Percentiles rank a stretch among this genome's conserved stretches.
These are phyloP conservation scores for Anaspis maculata DNA, from an alignment of 2,888 invertebrate species.

Conservation along the genomic window DNA sequence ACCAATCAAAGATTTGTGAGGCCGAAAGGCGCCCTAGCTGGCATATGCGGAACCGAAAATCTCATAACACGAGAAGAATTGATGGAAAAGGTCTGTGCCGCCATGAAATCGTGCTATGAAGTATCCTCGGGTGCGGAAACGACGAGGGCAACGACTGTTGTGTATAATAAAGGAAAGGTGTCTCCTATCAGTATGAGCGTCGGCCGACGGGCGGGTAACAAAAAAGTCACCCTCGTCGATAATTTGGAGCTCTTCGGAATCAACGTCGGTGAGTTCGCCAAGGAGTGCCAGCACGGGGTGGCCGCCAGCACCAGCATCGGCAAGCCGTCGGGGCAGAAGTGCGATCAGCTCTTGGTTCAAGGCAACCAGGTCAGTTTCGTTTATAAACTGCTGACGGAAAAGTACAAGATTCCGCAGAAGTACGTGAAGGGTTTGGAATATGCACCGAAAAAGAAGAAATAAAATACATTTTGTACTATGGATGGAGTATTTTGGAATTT, in stretches of 20 bases:
- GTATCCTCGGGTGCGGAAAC: slow-evolving; percentile 49
- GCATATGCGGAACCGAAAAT: slow-evolving; percentile 39
- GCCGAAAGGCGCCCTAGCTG: slow-evolving; percentile 45
- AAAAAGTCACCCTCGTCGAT: slow-evolving; percentile 85
- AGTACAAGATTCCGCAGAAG: slow-evolving; percentile 68
- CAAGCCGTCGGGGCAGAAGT: slow-evolving; percentile 61
- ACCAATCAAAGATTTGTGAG: slow-evolving; percentile 43
- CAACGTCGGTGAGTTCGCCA: slow-evolving; percentile 66
- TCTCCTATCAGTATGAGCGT: slow-evolving; percentile 71
- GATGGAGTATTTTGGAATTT: too few relatives aligned
- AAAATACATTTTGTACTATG: too few relatives aligned
- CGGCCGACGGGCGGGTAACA: slow-evolving; percentile 73
- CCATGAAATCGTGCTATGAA: slow-evolving; percentile 67
- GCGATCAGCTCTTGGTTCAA: slow-evolving; percentile 75
- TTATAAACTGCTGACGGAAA: slow-evolving; percentile 47
- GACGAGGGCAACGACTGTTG: too few relatives aligned
- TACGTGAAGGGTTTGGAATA: slow-evolving; percentile 69
- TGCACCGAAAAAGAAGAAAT: slow-evolving; percentile 61
- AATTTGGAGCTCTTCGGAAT: slow-evolving; percentile 86
- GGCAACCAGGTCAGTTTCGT: slow-evolving; percentile 72
- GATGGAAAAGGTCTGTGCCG: slow-evolving; percentile 52
- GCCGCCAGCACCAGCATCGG: slow-evolving; percentile 82
- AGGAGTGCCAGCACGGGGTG: slow-evolving; percentile 73
- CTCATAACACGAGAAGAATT: slow-evolving; percentile 64
- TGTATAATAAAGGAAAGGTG: slow-evolving; percentile 57